Evolutionary conservation across 2,888 invertebrate species (phyloP).

Genomic region (Criorhina ranunculi): DNA sequence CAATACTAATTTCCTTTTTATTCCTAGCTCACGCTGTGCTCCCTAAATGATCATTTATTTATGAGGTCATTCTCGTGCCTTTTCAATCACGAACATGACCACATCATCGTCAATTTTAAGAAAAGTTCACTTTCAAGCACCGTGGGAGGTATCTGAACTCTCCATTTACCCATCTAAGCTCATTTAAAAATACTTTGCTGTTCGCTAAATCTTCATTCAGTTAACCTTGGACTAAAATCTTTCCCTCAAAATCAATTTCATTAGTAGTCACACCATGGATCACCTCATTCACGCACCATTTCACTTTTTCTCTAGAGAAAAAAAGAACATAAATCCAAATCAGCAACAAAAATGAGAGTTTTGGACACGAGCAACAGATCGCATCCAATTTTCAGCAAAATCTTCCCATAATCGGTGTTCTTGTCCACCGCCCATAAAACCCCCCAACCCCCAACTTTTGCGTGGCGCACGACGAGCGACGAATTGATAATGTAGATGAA

Average conservation of each 20-base stretch:
- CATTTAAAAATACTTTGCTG: not conserved
- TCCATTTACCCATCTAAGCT: not conserved
- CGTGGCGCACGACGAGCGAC: constrained; percentile 42
- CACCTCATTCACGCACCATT: constrained; percentile 62
- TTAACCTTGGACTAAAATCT: constrained; percentile 27
- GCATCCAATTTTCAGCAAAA: constrained; percentile 53
- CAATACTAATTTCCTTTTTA: not conserved
- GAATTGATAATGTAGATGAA: constrained; percentile 71
- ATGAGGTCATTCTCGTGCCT: constrained; percentile 7
- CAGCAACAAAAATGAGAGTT: constrained; percentile 56
- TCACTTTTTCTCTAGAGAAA: constrained; percentile 36
- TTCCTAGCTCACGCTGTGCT: not conserved
- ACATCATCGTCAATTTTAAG: constrained; percentile 17
- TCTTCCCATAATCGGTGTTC: constrained; percentile 49
- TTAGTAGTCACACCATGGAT: constrained; percentile 51
- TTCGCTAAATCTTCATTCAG: not conserved
- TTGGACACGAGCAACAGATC: constrained; percentile 37
- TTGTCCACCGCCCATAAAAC: constrained; percentile 39
- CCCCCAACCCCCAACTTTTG: constrained; percentile 15
- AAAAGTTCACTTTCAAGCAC: constrained; percentile 32
- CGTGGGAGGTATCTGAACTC: not conserved
- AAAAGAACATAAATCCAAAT: not conserved
- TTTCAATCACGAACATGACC: constrained; percentile 11
- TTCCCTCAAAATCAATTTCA: constrained; percentile 31
- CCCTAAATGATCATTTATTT: not conserved